These are phyloP conservation scores for Hydrochoerus hydrochaeris DNA, from an alignment of 2,113 vertebrate genomes.

Conservation along the genomic window DNA sequence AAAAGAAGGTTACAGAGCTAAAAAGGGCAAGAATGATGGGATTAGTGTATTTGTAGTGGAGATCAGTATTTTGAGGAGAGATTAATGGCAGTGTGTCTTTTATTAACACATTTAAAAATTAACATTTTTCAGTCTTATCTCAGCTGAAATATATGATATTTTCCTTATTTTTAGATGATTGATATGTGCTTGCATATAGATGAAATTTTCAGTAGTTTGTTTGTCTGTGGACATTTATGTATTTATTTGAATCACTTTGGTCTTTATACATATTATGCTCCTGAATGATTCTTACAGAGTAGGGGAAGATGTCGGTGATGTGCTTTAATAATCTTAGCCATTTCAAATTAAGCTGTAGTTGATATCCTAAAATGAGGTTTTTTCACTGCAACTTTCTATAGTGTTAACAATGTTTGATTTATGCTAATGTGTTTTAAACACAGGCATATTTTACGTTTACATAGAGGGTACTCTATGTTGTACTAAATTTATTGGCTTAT, in stretches of 20 bases:
- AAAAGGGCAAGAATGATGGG: not conserved
- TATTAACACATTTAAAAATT: not conserved
- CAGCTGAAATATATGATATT: not conserved
- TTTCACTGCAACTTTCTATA: not conserved
- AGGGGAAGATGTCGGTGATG: not conserved
- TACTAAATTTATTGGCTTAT: conserved; percentile 16
- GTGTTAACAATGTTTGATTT: conserved; percentile 11
- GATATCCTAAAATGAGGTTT: conserved; percentile 15
- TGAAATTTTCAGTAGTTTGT: conserved; percentile 5
- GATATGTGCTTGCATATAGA: not conserved
- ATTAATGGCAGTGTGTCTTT: not conserved
- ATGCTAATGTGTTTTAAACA: not conserved
- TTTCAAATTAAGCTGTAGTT: conserved; percentile 25
- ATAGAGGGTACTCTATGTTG: not conserved
- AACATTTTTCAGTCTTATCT: not conserved
- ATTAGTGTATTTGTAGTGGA: not conserved
- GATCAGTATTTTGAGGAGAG: not conserved
- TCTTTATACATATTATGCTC: not conserved
- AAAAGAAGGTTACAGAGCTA: not conserved
- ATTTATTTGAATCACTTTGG: not conserved
- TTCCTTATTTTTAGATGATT: conserved; percentile 15
- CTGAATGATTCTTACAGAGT: conserved; percentile 19
- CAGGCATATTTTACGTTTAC: conserved; percentile 3
- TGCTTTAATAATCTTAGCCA: not conserved
- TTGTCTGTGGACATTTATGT: not conserved